Evolutionary conservation across 1,140 invertebrate genomes (phyloP).

Genomic region (Euglossa dilemma): DNA sequence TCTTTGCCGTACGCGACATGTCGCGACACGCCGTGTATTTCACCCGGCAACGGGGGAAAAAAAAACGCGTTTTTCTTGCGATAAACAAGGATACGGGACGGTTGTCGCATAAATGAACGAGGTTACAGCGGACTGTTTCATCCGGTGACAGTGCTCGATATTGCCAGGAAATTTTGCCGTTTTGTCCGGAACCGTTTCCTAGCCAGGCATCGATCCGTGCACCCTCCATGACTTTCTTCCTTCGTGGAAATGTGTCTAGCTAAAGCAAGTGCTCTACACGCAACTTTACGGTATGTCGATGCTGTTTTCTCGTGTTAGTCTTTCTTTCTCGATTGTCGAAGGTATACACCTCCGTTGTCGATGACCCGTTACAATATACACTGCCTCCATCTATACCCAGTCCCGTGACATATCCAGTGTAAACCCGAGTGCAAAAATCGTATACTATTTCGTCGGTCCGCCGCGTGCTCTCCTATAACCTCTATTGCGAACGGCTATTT

Average conservation of each 20-base stretch:
- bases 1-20: background rate
- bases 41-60: background rate
- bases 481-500: background rate
- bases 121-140: background rate
- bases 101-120: conserved; percentile 24
- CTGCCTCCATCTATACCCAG: conserved; percentile 43
- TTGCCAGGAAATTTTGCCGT: conserved; percentile 25
- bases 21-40: background rate
- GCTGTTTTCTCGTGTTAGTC: conserved; percentile 34
- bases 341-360: conserved; percentile 34
- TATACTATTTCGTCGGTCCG: background rate
- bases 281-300: conserved; percentile 33
- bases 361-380: conserved; percentile 18
- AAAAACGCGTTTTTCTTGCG: conserved; percentile 18
- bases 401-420: conserved; percentile 8
- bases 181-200: conserved; percentile 59
- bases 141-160: conserved; percentile 8
- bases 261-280: conserved; percentile 48
- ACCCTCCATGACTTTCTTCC: conserved; percentile 62
- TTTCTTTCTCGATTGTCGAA: conserved; percentile 6
- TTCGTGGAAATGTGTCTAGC: conserved; percentile 50
- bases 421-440: conserved; percentile 25
- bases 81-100: conserved; percentile 51
- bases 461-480: background rate
- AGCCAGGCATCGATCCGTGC: conserved; percentile 72